These are phyloP conservation scores for Helogale parvula DNA, from an alignment of 2,113 vertebrate genomes.

Conservation along the genomic window DNA sequence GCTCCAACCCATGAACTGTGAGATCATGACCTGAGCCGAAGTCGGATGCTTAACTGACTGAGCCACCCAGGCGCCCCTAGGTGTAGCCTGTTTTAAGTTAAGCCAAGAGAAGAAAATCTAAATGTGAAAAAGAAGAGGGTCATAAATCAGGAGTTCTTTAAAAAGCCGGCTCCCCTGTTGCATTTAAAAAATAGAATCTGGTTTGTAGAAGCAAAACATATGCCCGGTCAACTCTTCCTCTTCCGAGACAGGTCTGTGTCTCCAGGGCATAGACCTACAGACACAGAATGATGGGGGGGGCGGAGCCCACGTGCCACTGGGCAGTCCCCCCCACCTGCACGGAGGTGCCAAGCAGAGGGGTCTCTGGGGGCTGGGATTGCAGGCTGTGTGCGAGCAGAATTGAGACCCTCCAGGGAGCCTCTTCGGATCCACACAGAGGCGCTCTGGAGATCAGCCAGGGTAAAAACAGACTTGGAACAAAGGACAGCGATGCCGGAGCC, in stretches of 20 bases:
- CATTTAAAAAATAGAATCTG: not conserved
- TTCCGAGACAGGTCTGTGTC: not conserved
- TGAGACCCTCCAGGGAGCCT: accelerated
- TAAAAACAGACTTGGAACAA: not conserved
- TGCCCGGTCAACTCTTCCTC: not conserved
- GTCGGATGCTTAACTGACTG: too few relatives aligned
- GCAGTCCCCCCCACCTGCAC: not conserved
- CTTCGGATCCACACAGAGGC: not conserved
- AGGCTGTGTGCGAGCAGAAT: not conserved
- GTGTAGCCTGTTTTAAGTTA: not conserved
- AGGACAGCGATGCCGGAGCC: accelerated
- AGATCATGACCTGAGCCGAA: too few relatives aligned
- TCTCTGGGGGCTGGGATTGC: not conserved
- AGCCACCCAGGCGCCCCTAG: too few relatives aligned
- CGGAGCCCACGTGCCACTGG: not conserved
- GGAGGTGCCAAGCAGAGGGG: not conserved
- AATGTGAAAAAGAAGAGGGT: not conserved
- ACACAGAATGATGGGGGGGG: accelerated
- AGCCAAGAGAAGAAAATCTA: slow-evolving; percentile 14
- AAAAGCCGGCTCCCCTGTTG: not conserved
- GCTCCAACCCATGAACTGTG: too few relatives aligned
- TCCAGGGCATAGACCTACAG: not conserved
- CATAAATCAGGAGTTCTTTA: not conserved
- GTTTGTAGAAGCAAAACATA: slow-evolving; percentile 8
- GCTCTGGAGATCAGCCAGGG: not conserved